phyloP scores from a whole-genome alignment of 2,888 invertebrate species.

The Thecophora atra region DNA sequence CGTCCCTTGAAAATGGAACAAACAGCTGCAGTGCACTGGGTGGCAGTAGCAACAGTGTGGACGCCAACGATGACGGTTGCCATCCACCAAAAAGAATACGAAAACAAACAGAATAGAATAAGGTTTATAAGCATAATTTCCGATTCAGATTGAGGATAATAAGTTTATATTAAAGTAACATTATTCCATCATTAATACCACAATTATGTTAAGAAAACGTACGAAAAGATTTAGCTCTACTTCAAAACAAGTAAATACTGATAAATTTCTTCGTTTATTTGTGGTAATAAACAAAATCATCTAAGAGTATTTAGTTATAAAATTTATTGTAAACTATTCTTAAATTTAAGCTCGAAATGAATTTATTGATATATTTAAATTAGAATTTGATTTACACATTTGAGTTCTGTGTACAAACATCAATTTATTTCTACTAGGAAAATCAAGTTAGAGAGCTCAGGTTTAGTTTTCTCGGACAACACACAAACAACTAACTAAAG shows the following conservation, averaged over 20 bases:
- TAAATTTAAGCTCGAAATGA: background rate
- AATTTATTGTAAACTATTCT: background rate
- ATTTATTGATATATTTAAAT: background rate
- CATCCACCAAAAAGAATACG: slow-evolving; percentile 61
- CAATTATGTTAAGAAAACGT: slow-evolving; percentile 3
- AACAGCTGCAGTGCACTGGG: slow-evolving; percentile 55
- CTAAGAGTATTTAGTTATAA: background rate
- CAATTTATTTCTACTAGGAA: no score
- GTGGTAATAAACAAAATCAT: background rate
- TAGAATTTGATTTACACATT: background rate
- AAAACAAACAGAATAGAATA: slow-evolving; percentile 60
- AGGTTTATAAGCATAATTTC: slow-evolving; percentile 46
- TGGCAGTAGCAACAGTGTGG: slow-evolving; percentile 43
- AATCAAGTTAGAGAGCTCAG: no score
- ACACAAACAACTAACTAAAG: no score
- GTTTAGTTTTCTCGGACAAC: no score
- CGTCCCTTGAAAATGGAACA: slow-evolving; percentile 56
- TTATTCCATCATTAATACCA: slow-evolving; percentile 18
- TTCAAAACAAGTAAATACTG: slow-evolving; percentile 10
- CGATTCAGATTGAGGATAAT: slow-evolving; percentile 20
- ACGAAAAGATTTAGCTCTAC: background rate
- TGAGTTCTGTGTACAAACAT: no score
- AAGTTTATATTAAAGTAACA: slow-evolving; percentile 25
- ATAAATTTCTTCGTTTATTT: background rate
- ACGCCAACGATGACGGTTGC: slow-evolving; percentile 57